phyloP scores from a whole-genome alignment of 2,113 vertebrate genomes.

The Strix aluco region DNA sequence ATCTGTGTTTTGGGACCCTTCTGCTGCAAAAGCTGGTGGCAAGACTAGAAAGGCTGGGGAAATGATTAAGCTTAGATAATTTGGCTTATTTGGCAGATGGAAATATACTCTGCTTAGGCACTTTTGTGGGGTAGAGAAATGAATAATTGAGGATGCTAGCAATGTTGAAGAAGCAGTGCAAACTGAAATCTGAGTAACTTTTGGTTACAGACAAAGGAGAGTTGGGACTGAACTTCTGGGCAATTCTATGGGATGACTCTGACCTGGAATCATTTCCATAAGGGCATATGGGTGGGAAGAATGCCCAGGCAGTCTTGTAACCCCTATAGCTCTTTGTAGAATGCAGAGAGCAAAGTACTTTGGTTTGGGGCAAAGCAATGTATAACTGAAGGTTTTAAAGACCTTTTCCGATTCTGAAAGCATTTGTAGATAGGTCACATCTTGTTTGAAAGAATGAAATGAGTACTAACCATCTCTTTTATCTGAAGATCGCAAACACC shows the following conservation, averaged over 20 bases:
- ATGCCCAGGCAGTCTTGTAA: neutral
- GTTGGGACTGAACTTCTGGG: neutral
- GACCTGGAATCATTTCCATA: neutral
- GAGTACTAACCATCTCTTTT: neutral
- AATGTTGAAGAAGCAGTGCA: neutral
- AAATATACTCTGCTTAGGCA: neutral
- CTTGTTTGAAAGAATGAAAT: neutral
- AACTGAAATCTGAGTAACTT: neutral
- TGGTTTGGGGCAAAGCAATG: neutral
- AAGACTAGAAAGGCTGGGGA: neutral
- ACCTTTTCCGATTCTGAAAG: neutral
- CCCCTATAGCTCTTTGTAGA: neutral
- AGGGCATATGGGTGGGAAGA: neutral
- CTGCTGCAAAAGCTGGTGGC: conserved; percentile 1
- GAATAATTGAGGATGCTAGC: neutral
- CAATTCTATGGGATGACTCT: neutral
- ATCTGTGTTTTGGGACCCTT: neutral
- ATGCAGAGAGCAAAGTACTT: neutral
- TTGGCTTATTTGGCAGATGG: neutral
- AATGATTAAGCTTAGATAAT: neutral
- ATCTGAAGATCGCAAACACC: neutral
- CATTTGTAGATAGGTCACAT: neutral
- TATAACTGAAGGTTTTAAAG: neutral
- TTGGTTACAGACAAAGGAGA: neutral
- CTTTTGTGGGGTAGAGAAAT: neutral